These are phyloP conservation scores for Netelia melanura DNA, from an alignment of 2,888 invertebrate genomes.

Conservation along the genomic window DNA sequence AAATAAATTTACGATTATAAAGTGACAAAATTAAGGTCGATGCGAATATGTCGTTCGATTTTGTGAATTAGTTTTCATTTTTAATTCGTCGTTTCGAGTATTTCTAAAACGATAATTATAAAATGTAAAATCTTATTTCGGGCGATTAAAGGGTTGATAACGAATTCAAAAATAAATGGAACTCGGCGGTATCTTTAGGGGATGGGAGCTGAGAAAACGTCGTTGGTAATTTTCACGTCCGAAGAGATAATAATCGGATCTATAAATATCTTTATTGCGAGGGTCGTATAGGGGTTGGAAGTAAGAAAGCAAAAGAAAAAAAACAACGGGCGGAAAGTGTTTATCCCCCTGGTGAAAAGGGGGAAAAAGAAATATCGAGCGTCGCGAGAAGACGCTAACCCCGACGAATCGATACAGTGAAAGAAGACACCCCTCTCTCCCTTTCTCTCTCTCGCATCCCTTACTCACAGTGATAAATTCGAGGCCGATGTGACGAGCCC, in stretches of 20 bases:
- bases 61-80: too few species aligned
- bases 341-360: slow-evolving; percentile 37
- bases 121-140: background rate
- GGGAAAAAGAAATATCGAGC: slow-evolving; percentile 21
- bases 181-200: background rate
- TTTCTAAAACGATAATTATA: too few species aligned
- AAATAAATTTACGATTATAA: too few species aligned
- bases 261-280: slow-evolving; percentile 10
- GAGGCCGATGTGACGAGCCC: slow-evolving; percentile 54
- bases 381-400: slow-evolving; percentile 11
- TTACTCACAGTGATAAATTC: slow-evolving; percentile 58
- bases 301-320: background rate
- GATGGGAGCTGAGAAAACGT: background rate
- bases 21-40: too few species aligned
- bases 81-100: too few species aligned
- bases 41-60: too few species aligned
- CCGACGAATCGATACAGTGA: slow-evolving; percentile 38
- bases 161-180: background rate
- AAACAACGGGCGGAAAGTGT: slow-evolving; percentile 33
- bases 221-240: slow-evolving; percentile 27
- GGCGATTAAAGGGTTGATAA: background rate
- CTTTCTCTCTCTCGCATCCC: background rate
- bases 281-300: slow-evolving; percentile 5
- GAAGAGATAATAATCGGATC: slow-evolving; percentile 11
- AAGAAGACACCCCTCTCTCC: slow-evolving; percentile 1